Percentiles rank a stretch among this genome's conserved stretches.
Conservation (phyloP, 2,888 invertebrate species). For the Masnerella sp. region DNA sequence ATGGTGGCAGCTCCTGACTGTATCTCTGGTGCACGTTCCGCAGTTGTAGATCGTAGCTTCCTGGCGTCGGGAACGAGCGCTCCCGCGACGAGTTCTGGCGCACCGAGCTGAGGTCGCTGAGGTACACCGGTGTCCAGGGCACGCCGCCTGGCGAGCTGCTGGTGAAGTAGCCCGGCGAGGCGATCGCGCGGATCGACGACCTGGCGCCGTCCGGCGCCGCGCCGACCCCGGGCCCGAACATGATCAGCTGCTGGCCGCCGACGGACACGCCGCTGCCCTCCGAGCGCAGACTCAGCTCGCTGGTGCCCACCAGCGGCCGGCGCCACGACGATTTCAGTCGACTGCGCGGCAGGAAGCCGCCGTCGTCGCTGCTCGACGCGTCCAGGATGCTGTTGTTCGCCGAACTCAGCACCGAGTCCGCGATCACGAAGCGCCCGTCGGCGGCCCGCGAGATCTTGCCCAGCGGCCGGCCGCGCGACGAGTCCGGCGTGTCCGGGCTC, state of each 20-base stretch:
- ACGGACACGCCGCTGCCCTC: slow-evolving; percentile 81
- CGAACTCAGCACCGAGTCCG: slow-evolving; percentile 79
- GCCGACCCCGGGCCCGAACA: slow-evolving; percentile 56
- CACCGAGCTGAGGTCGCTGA: slow-evolving; percentile 92
- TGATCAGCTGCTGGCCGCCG: slow-evolving; percentile 63
- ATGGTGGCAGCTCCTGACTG: slow-evolving; percentile 85
- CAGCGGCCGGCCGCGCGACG: slow-evolving; percentile 78
- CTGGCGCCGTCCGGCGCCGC: slow-evolving; percentile 63
- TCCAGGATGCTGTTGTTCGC: slow-evolving; percentile 81
- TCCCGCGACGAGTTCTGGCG: slow-evolving; percentile 88
- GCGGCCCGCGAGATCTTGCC: slow-evolving; percentile 85
- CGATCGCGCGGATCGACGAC: slow-evolving; percentile 41
- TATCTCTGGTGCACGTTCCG: slow-evolving; percentile 83
- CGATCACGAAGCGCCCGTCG: slow-evolving; percentile 86
- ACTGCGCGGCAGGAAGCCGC: slow-evolving; percentile 86
- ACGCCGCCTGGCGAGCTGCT: slow-evolving; percentile 81
- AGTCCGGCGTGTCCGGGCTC: slow-evolving; percentile 77
- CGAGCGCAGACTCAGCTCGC: slow-evolving; percentile 84
- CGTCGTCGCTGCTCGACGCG: slow-evolving; percentile 88
- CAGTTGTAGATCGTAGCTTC: slow-evolving; percentile 84
- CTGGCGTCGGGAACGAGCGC: slow-evolving; percentile 80
- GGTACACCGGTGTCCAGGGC: slow-evolving; percentile 87
- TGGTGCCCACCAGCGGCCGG: slow-evolving; percentile 82
- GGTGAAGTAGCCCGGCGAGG: slow-evolving; percentile 69
- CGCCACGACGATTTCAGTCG: slow-evolving; percentile 82